Conservation (phyloP, 2,888 invertebrate genomes). For the Nasonovia ribisnigri region DNA sequence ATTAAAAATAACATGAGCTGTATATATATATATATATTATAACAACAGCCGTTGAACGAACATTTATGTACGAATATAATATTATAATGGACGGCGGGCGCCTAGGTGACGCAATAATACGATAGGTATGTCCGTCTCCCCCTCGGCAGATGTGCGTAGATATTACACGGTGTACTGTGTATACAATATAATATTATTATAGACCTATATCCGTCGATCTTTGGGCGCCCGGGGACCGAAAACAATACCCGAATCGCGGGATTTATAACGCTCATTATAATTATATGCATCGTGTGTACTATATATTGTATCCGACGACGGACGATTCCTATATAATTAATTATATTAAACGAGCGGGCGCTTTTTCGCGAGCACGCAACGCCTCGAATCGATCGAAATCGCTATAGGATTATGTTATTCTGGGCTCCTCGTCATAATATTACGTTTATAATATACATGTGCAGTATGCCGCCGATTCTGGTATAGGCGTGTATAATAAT, state of each 20-base stretch:
- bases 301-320: not conserved
- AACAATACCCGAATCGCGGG: slow-evolving; percentile 8
- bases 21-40: not conserved
- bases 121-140: not conserved
- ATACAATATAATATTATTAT: not conserved
- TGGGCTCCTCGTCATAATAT: not conserved
- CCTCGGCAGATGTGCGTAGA: not conserved
- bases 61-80: not conserved
- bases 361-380: not conserved
- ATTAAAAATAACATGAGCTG: slow-evolving; percentile 18
- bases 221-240: not conserved
- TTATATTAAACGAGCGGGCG: not conserved
- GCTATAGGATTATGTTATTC: not conserved
- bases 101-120: not conserved
- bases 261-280: not conserved
- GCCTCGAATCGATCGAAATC: not conserved
- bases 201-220: not conserved
- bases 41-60: not conserved
- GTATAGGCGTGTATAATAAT: not conserved
- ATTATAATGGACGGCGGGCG: not conserved
- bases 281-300: not conserved
- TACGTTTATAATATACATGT: not conserved
- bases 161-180: not conserved
- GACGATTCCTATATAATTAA: not conserved
- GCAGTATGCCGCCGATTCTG: not conserved